Evolutionary conservation across 2,888 invertebrate genomes (phyloP).

Genomic region (Rhagium mordax): DNA sequence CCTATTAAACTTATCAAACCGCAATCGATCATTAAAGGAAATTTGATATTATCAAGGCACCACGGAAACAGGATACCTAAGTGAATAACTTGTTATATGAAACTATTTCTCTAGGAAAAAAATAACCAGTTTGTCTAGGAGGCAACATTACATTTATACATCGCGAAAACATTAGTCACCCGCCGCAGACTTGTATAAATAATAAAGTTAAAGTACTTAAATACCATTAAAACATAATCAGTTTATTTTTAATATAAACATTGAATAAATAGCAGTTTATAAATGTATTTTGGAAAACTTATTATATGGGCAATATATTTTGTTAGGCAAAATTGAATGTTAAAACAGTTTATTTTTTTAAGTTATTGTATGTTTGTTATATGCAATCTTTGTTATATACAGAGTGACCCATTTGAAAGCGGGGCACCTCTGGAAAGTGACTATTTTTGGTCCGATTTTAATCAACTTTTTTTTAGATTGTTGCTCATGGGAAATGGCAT

Average conservation of each 20-base stretch:
- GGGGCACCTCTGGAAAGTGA: no score
- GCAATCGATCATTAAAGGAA: not conserved
- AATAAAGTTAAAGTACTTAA: not conserved
- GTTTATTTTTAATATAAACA: conserved; percentile 1
- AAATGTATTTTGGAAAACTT: no score
- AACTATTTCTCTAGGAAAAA: conserved; percentile 12
- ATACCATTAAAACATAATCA: not conserved
- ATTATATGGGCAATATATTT: no score
- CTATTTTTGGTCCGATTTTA: no score
- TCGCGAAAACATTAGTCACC: conserved; percentile 14
- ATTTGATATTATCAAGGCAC: not conserved
- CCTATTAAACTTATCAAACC: not conserved
- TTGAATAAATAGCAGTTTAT: not conserved
- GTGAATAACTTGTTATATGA: conserved; percentile 7
- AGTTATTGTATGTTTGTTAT: no score
- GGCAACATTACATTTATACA: conserved; percentile 7
- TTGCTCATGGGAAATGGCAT: no score
- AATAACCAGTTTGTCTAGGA: conserved; percentile 29
- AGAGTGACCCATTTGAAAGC: no score
- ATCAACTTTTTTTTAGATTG: no score
- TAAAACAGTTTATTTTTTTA: no score
- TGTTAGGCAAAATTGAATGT: no score
- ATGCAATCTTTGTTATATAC: no score
- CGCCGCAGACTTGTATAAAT: not conserved
- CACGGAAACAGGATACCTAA: conserved; percentile 9